These are phyloP conservation scores for Gymnothorax javanicus DNA, from an alignment of 2,797 vertebrate species.

Conservation along the genomic window DNA sequence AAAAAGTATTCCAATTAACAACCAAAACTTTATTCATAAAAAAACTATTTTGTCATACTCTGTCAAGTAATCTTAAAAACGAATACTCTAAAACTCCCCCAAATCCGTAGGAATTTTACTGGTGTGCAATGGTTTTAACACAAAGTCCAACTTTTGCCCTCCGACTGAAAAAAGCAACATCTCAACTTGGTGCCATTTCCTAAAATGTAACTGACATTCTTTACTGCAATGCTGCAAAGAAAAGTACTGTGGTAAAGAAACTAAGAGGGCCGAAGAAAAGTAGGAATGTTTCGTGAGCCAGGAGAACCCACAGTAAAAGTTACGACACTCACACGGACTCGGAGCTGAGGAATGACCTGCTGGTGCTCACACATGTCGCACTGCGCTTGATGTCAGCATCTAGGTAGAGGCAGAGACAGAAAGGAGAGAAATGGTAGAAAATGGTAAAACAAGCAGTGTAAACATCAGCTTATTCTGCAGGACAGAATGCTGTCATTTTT, in stretches of 20 bases:
- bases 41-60: not conserved
- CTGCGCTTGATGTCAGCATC: conserved; percentile 70
- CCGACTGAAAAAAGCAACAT: not conserved
- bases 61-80: not conserved
- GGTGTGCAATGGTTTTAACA: not conserved
- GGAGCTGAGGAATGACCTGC: conserved; percentile 54
- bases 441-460: not conserved
- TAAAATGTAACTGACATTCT: not conserved
- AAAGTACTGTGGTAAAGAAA: not conserved
- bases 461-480: not conserved
- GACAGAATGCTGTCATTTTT: not conserved
- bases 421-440: not conserved
- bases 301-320: not conserved
- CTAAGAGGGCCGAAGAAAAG: too few species aligned
- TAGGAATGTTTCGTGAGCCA: too few species aligned
- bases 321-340: conserved; percentile 68
- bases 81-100: not conserved
- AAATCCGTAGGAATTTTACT: too few species aligned
- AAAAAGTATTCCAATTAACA: not conserved
- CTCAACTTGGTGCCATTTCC: not conserved
- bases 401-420: not conserved
- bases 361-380: conserved; percentile 54
- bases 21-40: not conserved
- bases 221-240: not conserved
- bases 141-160: not conserved